phyloP scores from a whole-genome alignment of 2,888 invertebrate genomes.

The Micropterix aruncella region DNA sequence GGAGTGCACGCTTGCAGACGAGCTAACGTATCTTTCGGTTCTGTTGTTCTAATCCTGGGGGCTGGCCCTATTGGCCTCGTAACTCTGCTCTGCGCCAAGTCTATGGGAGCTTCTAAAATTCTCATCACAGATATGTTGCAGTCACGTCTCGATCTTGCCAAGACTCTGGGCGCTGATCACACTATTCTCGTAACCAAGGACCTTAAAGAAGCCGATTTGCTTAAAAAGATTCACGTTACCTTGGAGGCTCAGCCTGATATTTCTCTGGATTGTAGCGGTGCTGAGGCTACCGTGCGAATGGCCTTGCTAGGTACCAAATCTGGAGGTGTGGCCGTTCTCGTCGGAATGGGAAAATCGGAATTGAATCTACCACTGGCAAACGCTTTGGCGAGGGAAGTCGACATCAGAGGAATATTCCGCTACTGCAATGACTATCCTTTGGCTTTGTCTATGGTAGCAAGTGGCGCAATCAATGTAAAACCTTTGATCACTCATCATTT shows the following conservation, averaged over 20 bases:
- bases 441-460: constrained; percentile 61
- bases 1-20: constrained; percentile 87
- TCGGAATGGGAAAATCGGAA: constrained; percentile 69
- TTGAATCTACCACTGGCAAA: constrained; percentile 66
- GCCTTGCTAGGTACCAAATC: constrained; percentile 73
- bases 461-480: constrained; percentile 59
- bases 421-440: constrained; percentile 79
- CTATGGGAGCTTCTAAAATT: constrained; percentile 71
- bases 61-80: constrained; percentile 84
- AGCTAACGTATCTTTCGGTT: constrained; percentile 58
- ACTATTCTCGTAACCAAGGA: constrained; percentile 41
- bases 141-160: constrained; percentile 55
- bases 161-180: constrained; percentile 57
- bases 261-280: constrained; percentile 80
- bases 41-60: constrained; percentile 58
- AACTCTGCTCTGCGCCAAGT: constrained; percentile 60
- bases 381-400: constrained; percentile 73
- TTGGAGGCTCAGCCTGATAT: constrained; percentile 52
- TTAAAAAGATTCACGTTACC: constrained; percentile 37
- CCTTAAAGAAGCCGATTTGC: constrained; percentile 39
- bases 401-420: constrained; percentile 80
- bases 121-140: constrained; percentile 63
- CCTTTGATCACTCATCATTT: constrained; percentile 72
- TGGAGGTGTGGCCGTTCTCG: constrained; percentile 71
- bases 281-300: constrained; percentile 55